Conservation (phyloP, 2,888 invertebrate species). For the Drosophila fungiperda region DNA sequence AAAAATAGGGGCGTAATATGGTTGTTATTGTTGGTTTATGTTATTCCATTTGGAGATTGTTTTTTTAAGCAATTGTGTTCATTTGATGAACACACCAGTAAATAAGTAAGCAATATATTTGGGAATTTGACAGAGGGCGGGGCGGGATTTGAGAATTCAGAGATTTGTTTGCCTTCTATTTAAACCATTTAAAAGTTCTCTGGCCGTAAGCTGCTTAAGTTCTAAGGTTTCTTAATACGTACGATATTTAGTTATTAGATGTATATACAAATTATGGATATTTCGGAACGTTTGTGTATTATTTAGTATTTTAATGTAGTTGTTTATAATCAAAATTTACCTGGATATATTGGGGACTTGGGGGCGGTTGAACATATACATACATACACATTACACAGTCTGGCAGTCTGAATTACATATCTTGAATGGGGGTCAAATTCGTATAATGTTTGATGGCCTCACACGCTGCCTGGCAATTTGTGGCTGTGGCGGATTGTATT, state of each 20-base stretch:
- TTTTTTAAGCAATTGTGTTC: conserved; percentile 4
- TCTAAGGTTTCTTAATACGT: conserved; percentile 7
- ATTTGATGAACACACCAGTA: conserved; percentile 9
- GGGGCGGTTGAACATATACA: conserved; percentile 27
- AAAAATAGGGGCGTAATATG: background rate
- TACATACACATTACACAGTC: conserved; percentile 30
- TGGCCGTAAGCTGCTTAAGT: conserved; percentile 14
- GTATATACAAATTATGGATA: background rate
- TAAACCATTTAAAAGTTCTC: background rate
- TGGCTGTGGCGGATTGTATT: conserved; percentile 3
- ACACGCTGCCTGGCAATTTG: conserved; percentile 20
- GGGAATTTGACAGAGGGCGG: background rate
- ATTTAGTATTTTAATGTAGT: conserved; percentile 18
- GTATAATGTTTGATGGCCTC: conserved; percentile 8
- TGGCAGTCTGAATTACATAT: conserved; percentile 11
- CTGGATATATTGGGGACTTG: conserved; percentile 20
- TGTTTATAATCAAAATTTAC: conserved; percentile 32
- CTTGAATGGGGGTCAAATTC: conserved; percentile 8
- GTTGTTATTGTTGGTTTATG: conserved; percentile 5
- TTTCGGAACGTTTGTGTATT: conserved; percentile 8
- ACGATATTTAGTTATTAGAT: background rate
- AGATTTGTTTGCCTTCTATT: background rate
- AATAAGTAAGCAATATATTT: conserved; percentile 5
- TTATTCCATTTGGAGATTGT: conserved; percentile 1
- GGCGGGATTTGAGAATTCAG: background rate